phyloP scores from a whole-genome alignment of 2,888 invertebrate species.

The Thelaira solivaga region DNA sequence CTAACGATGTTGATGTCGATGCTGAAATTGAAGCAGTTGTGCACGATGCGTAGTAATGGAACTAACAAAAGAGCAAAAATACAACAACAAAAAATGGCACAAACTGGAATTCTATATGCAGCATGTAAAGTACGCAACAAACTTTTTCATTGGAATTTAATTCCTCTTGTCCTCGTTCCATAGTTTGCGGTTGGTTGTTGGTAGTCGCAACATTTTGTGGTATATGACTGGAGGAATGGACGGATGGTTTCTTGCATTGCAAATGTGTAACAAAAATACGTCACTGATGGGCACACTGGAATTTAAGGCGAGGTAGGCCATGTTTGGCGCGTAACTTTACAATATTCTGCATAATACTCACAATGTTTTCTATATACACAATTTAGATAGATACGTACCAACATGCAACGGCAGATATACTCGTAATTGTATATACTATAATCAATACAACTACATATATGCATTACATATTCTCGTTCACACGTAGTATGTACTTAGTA shows the following conservation, averaged over 20 bases:
- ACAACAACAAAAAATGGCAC: conserved; percentile 17
- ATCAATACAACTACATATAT: too few species aligned
- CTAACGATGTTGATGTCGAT: conserved; percentile 9
- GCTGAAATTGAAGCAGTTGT: conserved; percentile 18
- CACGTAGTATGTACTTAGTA: too few species aligned
- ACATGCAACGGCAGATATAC: too few species aligned
- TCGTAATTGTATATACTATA: too few species aligned
- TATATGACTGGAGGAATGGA: not conserved
- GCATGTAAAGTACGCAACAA: conserved; percentile 66
- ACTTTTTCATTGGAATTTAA: conserved; percentile 59
- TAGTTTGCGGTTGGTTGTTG: not conserved
- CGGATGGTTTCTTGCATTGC: conserved; percentile 26
- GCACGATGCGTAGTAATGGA: conserved; percentile 52
- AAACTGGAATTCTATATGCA: conserved; percentile 53
- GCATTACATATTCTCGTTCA: too few species aligned
- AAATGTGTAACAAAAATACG: conserved; percentile 51
- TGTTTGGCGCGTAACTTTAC: conserved; percentile 71
- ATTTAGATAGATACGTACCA: too few species aligned
- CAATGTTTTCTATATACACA: too few species aligned
- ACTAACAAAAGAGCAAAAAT: conserved; percentile 22
- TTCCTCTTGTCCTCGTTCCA: conserved; percentile 38
- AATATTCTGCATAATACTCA: conserved; percentile 47
- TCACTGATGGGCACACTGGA: conserved; percentile 72
- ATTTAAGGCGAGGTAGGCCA: conserved; percentile 73
- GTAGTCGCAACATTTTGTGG: not conserved